Conservation (phyloP, 2,113 vertebrate genomes). For the Cheirogaleus medius region DNA sequence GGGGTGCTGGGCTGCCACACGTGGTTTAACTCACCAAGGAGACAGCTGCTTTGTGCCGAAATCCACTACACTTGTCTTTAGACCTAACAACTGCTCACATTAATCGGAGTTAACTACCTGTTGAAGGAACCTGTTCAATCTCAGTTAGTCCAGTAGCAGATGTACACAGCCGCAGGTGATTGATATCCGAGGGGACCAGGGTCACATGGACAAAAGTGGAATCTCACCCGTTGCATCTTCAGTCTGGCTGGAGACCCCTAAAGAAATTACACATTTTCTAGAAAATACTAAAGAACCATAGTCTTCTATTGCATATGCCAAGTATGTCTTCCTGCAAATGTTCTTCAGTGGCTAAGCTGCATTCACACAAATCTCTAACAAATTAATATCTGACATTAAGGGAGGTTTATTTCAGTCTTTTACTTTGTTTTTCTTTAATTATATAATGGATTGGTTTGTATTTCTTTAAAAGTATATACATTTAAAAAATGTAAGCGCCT, state of each 20-base stretch:
- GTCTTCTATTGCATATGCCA: not conserved
- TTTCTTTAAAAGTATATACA: not conserved
- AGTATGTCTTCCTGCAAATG: not conserved
- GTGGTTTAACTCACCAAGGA: not conserved
- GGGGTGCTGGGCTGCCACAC: not conserved
- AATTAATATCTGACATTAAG: not conserved
- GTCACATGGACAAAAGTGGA: rapidly evolving
- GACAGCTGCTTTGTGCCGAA: not conserved
- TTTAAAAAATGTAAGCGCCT: not conserved
- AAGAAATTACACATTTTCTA: not conserved
- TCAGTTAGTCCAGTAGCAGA: not conserved
- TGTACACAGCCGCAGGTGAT: not conserved
- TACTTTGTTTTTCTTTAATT: not conserved
- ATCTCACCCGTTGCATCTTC: not conserved
- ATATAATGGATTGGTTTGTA: not conserved
- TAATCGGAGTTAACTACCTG: not conserved
- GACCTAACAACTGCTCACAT: not conserved
- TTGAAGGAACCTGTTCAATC: not conserved
- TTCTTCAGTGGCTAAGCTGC: not conserved
- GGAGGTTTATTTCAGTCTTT: not conserved
- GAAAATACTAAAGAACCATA: not conserved
- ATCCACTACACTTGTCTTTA: not conserved
- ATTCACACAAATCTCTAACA: not conserved
- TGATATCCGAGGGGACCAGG: not conserved
- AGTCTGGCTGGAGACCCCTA: not conserved